phyloP scores from a whole-genome alignment of 2,113 vertebrate species.

The Mobula hypostoma region DNA sequence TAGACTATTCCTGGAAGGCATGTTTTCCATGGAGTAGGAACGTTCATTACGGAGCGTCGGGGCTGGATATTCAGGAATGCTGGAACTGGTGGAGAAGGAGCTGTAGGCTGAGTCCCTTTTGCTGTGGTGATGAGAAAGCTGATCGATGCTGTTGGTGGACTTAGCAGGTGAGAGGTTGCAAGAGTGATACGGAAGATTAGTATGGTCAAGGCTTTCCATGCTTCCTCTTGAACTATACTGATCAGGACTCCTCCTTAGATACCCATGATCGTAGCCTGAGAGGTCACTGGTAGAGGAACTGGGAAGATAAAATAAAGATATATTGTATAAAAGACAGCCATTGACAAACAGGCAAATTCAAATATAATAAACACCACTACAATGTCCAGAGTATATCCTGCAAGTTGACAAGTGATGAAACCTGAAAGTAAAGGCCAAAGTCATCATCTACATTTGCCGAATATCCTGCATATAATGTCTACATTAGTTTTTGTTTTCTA shows the following conservation, averaged over 20 bases:
- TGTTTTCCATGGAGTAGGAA: constrained; percentile 66
- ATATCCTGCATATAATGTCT: neutral
- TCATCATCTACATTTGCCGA: too few relatives aligned
- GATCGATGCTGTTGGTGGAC: constrained; percentile 88
- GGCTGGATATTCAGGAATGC: constrained; percentile 75
- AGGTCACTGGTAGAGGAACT: constrained; percentile 86
- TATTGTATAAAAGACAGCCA: neutral
- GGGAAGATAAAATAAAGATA: constrained; percentile 43
- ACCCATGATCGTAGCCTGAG: constrained; percentile 69
- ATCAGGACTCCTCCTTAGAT: constrained; percentile 82
- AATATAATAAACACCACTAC: neutral
- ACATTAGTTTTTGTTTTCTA: too few relatives aligned
- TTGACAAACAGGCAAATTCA: neutral
- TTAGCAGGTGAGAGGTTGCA: constrained; percentile 82
- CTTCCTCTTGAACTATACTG: constrained; percentile 90
- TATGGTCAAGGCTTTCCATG: constrained; percentile 87
- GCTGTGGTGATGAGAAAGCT: constrained; percentile 75
- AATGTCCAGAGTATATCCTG: neutral
- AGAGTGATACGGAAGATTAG: constrained; percentile 68
- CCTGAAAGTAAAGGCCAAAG: neutral
- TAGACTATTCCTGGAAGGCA: constrained; percentile 50
- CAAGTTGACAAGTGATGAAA: neutral
- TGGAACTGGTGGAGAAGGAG: constrained; percentile 91
- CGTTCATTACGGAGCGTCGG: constrained; percentile 60
- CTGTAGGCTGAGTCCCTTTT: constrained; percentile 94